Evolutionary conservation across 2,888 invertebrate species (phyloP).

Genomic region (Sminthurinus aureus): DNA sequence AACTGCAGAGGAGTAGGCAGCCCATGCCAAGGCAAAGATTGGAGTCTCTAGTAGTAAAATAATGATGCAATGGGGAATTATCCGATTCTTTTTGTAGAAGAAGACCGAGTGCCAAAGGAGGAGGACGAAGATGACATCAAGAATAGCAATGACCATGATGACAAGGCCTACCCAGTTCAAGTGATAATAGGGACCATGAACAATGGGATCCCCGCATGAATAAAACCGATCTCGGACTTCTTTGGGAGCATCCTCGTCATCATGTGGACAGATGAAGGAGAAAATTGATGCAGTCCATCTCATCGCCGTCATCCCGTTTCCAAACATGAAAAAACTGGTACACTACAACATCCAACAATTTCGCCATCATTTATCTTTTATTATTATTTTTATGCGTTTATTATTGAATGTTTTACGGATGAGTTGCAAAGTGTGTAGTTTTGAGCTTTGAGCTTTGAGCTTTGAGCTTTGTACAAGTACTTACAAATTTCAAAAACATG

Average conservation of each 20-base stretch:
- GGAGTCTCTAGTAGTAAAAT: slow-evolving; percentile 9
- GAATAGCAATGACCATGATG: background rate
- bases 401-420: no score
- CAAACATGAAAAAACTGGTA: background rate
- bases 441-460: no score
- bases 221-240: background rate
- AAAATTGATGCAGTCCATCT: background rate
- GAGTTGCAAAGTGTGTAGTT: no score
- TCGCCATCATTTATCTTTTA: no score
- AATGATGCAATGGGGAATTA: slow-evolving; percentile 1
- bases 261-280: slow-evolving; percentile 14
- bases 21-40: slow-evolving; percentile 1
- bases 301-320: slow-evolving; percentile 1
- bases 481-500: no score
- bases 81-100: slow-evolving; percentile 8
- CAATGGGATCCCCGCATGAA: background rate
- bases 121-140: background rate
- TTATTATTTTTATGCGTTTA: no score
- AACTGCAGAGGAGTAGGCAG: no score
- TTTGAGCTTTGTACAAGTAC: no score
- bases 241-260: background rate
- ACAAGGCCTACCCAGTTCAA: background rate
- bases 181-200: background rate
- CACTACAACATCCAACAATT: background rate
- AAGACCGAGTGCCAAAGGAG: slow-evolving; percentile 31